A percentile compares a stretch with the other conserved stretches of the same genome.
Evolutionary conservation across 1,140 invertebrate genomes (phyloP).

Genomic region (Ceratosolen solmsi): DNA sequence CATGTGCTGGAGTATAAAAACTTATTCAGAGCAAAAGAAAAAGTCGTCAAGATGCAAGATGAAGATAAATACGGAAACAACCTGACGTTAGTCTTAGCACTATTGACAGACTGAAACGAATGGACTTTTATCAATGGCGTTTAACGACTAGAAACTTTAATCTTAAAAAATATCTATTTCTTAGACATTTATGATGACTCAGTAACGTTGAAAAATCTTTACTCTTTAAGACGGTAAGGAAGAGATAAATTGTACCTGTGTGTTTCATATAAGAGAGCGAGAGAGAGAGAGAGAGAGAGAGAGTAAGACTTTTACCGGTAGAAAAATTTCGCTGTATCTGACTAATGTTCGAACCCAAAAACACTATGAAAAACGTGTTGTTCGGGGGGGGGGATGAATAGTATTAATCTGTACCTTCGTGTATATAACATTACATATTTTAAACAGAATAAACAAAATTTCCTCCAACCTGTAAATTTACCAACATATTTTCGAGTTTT

Average conservation of each 20-base stretch:
- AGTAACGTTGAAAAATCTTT: conserved; percentile 46
- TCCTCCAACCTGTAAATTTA: no score
- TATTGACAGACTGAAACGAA: conserved; percentile 43
- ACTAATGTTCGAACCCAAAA: conserved; percentile 3
- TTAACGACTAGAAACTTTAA: conserved; percentile 42
- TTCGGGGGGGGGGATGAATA: background rate
- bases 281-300: conserved; percentile 44
- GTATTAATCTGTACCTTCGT: conserved; percentile 7
- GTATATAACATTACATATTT: no score
- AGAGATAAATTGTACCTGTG: background rate
- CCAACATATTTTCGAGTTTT: no score
- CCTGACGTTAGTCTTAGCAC: background rate
- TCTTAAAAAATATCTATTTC: conserved; percentile 55
- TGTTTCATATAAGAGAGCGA: background rate
- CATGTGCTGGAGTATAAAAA: no score
- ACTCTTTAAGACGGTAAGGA: background rate
- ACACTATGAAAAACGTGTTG: conserved; percentile 14
- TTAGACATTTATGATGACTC: conserved; percentile 51
- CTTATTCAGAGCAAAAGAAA: background rate
- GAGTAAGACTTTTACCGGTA: background rate
- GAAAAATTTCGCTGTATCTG: conserved; percentile 23
- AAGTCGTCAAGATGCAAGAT: background rate
- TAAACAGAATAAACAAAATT: no score
- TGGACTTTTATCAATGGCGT: conserved; percentile 32
- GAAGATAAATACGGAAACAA: conserved; percentile 13